A percentile compares a stretch with the other conserved stretches of the same genome.
These are phyloP conservation scores for Mormoops blainvillei DNA, from an alignment of 2,113 vertebrate genomes.

Conservation along the genomic window DNA sequence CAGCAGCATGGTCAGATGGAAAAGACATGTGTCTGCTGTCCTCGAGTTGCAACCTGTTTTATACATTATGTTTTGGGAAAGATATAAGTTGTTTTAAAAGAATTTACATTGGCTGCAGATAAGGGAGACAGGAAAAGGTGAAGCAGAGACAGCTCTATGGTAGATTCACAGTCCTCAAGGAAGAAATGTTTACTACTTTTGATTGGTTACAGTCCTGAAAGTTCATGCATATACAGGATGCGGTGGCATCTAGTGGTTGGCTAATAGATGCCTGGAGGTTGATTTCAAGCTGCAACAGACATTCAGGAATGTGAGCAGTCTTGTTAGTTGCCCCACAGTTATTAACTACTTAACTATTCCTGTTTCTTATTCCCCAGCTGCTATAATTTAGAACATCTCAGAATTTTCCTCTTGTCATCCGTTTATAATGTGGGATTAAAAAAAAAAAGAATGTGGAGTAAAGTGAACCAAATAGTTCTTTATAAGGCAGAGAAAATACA, in stretches of 20 bases:
- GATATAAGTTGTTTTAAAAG: not conserved
- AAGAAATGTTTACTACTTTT: not conserved
- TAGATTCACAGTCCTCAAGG: not conserved
- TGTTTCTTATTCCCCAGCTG: not conserved
- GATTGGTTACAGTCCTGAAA: not conserved
- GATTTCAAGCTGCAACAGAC: not conserved
- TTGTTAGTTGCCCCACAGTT: not conserved
- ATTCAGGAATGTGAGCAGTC: not conserved
- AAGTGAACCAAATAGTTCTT: constrained; percentile 12
- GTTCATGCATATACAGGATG: not conserved
- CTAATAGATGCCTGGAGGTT: not conserved
- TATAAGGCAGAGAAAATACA: not conserved
- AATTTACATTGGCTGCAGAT: not conserved
- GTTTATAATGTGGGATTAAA: not conserved
- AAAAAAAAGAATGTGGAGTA: not conserved
- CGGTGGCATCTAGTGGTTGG: not conserved
- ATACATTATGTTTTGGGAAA: not conserved
- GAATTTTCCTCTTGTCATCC: not conserved
- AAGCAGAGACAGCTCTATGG: not conserved
- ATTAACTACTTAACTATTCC: not conserved
- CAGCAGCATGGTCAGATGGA: not conserved
- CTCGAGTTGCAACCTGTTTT: not conserved
- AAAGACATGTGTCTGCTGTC: not conserved
- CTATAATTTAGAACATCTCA: not conserved
- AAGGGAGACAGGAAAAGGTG: not conserved